phyloP scores from a whole-genome alignment of 2,797 vertebrate species.

The Trachops cirrhosus region DNA sequence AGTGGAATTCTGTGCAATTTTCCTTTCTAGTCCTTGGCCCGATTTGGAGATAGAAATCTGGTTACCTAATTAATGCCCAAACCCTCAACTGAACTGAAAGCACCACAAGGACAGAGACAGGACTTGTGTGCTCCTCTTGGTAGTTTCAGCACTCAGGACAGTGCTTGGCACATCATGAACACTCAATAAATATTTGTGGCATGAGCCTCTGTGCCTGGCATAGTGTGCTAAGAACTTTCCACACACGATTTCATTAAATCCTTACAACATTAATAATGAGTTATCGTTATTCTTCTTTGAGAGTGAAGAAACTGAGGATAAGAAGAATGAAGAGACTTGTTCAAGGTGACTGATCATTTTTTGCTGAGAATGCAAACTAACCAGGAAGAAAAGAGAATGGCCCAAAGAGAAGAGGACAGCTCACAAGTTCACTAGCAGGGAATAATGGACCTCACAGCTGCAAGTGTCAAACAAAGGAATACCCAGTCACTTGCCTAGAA shows the following conservation, averaged over 20 bases:
- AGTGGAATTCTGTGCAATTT: neutral
- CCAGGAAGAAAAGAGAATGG: neutral
- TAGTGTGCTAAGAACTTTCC: too few relatives aligned
- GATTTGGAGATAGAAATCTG: neutral
- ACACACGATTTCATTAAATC: neutral
- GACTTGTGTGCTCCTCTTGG: neutral
- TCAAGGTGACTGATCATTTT: neutral
- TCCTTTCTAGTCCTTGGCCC: neutral
- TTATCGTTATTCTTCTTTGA: neutral
- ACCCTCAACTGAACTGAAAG: neutral
- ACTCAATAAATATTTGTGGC: neutral
- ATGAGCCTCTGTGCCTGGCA: neutral
- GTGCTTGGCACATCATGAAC: neutral
- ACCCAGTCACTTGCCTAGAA: neutral
- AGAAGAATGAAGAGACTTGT: neutral
- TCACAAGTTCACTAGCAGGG: neutral
- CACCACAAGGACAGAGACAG: neutral
- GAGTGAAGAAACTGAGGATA: neutral
- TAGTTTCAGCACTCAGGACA: neutral
- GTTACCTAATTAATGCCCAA: neutral
- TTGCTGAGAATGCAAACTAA: neutral
- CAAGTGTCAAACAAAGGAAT: conserved; percentile 53
- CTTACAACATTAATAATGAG: neutral
- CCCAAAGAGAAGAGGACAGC: neutral
- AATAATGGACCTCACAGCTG: conserved; percentile 47